Percentiles rank a stretch among this genome's conserved stretches.
Conservation (phyloP, 2,113 vertebrate species). For the Lophius piscatorius region DNA sequence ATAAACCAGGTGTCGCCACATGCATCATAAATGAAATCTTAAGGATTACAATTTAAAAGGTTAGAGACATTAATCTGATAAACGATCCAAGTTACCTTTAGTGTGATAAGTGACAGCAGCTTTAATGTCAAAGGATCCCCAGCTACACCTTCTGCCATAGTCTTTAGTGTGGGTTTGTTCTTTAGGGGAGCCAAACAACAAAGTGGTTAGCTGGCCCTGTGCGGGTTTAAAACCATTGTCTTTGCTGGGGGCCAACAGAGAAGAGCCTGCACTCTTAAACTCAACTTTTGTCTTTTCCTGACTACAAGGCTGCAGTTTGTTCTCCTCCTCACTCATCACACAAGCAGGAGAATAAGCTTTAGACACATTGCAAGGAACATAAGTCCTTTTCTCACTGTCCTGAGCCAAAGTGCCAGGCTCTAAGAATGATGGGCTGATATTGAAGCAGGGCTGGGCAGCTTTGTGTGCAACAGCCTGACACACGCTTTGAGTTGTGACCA, state of each 20-base stretch:
- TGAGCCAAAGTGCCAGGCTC: slow-evolving; percentile 87
- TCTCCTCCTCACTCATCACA: slow-evolving; percentile 80
- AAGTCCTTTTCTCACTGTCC: slow-evolving; percentile 93
- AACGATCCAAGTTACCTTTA: slow-evolving; percentile 87
- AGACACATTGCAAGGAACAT: slow-evolving; percentile 80
- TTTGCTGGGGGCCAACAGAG: slow-evolving; percentile 87
- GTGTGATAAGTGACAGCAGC: slow-evolving; percentile 98
- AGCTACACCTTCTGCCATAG: slow-evolving; percentile 90
- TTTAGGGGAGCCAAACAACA: slow-evolving; percentile 88
- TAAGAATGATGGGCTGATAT: slow-evolving; percentile 83
- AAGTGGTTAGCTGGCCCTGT: slow-evolving; percentile 87
- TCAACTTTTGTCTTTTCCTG: slow-evolving; percentile 85
- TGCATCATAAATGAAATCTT: not conserved
- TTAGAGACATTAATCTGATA: not conserved
- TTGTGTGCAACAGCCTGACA: slow-evolving; percentile 82
- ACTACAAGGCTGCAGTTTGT: slow-evolving; percentile 80
- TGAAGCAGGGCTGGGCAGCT: slow-evolving; percentile 86
- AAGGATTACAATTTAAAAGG: slow-evolving; percentile 2
- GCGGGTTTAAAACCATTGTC: slow-evolving; percentile 87
- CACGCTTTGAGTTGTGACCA: slow-evolving; percentile 89
- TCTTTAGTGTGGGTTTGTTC: slow-evolving; percentile 88
- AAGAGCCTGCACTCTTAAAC: slow-evolving; percentile 83
- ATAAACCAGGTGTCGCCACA: not conserved
- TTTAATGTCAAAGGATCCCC: slow-evolving; percentile 91
- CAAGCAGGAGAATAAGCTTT: slow-evolving; percentile 75